phyloP scores from a whole-genome alignment of 2,113 vertebrate genomes.

The Lynx canadensis region DNA sequence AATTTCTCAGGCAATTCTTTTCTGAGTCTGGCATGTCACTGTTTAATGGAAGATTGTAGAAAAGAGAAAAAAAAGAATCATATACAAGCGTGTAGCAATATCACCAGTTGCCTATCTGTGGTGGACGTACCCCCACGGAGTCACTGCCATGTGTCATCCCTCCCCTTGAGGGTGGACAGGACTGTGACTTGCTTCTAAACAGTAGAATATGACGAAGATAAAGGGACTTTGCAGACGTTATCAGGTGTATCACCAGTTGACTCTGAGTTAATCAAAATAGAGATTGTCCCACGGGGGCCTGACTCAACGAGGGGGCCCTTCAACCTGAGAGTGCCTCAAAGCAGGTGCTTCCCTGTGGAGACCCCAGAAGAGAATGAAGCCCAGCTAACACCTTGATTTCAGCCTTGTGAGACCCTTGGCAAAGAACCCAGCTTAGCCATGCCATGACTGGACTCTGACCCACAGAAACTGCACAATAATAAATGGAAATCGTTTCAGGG shows the following conservation, averaged over 20 bases:
- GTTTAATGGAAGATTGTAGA: background rate
- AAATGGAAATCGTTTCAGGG: background rate
- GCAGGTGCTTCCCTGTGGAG: background rate
- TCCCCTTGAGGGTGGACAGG: background rate
- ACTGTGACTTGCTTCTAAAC: background rate
- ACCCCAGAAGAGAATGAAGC: background rate
- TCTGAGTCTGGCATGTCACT: background rate
- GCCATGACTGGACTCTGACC: background rate
- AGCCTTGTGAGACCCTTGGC: background rate
- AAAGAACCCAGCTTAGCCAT: background rate
- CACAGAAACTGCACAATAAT: background rate
- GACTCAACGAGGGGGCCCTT: background rate
- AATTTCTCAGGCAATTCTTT: background rate
- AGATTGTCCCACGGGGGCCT: background rate
- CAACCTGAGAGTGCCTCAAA: background rate
- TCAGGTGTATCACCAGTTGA: background rate
- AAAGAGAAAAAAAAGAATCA: background rate
- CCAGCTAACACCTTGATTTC: background rate
- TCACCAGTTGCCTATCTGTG: background rate
- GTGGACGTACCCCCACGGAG: background rate
- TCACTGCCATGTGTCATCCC: background rate
- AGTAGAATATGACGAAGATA: background rate
- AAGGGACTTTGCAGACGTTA: background rate
- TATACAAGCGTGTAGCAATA: background rate
- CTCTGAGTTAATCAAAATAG: background rate